Evolutionary conservation across 2,888 invertebrate genomes (phyloP), one percentile per base, ranked within the genome.

Genomic region (Diogma glabrata): DNA sequence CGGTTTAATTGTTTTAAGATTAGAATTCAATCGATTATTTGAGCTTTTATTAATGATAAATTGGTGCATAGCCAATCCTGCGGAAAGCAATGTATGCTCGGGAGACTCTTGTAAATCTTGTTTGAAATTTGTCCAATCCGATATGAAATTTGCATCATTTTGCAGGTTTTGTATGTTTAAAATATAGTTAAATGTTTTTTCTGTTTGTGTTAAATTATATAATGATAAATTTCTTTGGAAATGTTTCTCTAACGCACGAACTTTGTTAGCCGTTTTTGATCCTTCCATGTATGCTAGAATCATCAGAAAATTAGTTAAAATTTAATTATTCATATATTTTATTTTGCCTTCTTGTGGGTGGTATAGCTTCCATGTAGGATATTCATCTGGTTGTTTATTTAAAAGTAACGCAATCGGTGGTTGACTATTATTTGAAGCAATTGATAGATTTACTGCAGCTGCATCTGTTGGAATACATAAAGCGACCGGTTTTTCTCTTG

Each of bases 1-100:
- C 2, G 78, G 76, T 58, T 74, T 69, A 23, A 68, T 66, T 52
- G 63, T 66, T 3, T 60, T 59, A 0, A 62, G 57, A 54, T 36
- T 57, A 58, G 56, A 30, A 23, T 14, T 46, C 72, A 72, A 14
- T 71, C 60, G 51, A 67, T 71, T 64, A 71, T 70, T 60, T 72
- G 72, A 49, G 72, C 65, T 14, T 17, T 45, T 16, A 9, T 22
- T 30, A 14, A 51, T 45, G 33, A 67, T 61, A 55, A 80, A 81
- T 75, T 88, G 82, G 71, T 91, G 84, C 72, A 91, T 81, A 48
- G 88, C 87, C 54, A 87, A 72, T 47, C 86, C 86, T 51, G 92
- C 66, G 52, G 83, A 79, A 50, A 78, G 75, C 47, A 93, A 70
- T 14, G 82, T 78, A 50, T 72, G 72, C 53, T 80, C 77, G 1